Base-by-base conservation (phyloP, 2,888 invertebrate species). In the Drosophila recens region DNA sequence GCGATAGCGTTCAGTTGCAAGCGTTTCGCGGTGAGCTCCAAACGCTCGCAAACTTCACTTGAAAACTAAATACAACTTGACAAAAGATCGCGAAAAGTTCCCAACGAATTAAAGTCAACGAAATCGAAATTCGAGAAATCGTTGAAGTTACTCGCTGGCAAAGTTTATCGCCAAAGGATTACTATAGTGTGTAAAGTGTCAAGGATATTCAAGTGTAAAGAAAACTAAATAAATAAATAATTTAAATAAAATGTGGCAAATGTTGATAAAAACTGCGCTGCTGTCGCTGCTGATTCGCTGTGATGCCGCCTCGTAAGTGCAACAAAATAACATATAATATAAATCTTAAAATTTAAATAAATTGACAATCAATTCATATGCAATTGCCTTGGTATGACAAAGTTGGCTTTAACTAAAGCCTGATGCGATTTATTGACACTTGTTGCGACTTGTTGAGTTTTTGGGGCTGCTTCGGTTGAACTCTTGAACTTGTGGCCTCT, bases 1-100 rank as follows among this genome's bases (percentile, higher is more conserved):
- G 84, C 88, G 72, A 67, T 74, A 62, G 77, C 79, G 79, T 72
- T 82, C 90, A 90, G 84, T 90, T 82, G 75, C 64, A 65, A 89
- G 72, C 79, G 83, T 82, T 89, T 78, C 80, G 90, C 82, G 76
- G 36, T 72, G 79, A 68, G 70, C 72, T 72, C 58, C 46, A 59
- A 36, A 57, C 62, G 56, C 77, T 70, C 67, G 74, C 71, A 46
- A 73, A 52, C 42, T 67, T 20, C 13, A 30, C 45, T 34, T 30
- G 6, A 30, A 8, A 30, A 30, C 1, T 2, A 42, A 34, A 10
- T 10, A 23, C 20, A 40, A 36, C 30, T 48, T 11, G 4, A 34
- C 10, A 8, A 52, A 36, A 75, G 40, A 34, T 23, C 63, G 70
- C 75, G 70, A 66, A 61, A 58, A 70, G 46, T 78, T 78, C 51